Percentiles rank a stretch among this genome's conserved stretches.
Conservation (phyloP, 2,797 vertebrate genomes). For the Huso huso region DNA sequence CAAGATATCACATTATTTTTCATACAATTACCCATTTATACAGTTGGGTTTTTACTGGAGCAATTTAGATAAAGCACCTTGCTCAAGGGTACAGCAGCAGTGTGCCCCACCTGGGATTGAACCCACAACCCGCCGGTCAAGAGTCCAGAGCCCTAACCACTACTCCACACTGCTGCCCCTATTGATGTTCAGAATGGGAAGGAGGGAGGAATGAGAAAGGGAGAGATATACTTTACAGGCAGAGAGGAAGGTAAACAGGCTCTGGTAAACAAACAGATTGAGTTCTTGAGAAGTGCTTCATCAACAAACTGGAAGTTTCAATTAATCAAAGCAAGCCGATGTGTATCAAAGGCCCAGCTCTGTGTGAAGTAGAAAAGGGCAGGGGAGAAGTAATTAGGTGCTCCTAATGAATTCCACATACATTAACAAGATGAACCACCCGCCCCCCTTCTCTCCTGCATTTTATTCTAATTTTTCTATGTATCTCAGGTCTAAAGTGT, state of each 20-base stretch:
- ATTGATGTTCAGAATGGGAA: too few species aligned
- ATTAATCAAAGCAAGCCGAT: slow-evolving; percentile 38
- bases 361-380: slow-evolving; percentile 33
- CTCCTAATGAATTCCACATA: slow-evolving; percentile 47
- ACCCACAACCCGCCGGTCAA: too few species aligned
- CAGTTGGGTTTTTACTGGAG: too few species aligned
- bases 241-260: neutral
- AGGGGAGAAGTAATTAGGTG: slow-evolving; percentile 41
- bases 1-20: too few species aligned
- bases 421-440: slow-evolving; percentile 28
- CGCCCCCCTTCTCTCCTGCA: neutral
- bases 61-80: too few species aligned
- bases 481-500: slow-evolving; percentile 14
- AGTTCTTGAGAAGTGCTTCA: slow-evolving; percentile 30
- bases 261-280: slow-evolving; percentile 22
- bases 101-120: too few species aligned
- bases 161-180: too few species aligned
- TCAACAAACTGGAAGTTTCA: slow-evolving; percentile 31
- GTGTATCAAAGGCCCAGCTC: slow-evolving; percentile 34
- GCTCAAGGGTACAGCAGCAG: too few species aligned
- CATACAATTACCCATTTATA: too few species aligned
- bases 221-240: neutral
- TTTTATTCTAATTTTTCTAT: slow-evolving; percentile 2
- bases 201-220: neutral
- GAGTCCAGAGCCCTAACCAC: too few species aligned